phyloP scores from a whole-genome alignment of 2,113 vertebrate species.

The Python bivittatus region DNA sequence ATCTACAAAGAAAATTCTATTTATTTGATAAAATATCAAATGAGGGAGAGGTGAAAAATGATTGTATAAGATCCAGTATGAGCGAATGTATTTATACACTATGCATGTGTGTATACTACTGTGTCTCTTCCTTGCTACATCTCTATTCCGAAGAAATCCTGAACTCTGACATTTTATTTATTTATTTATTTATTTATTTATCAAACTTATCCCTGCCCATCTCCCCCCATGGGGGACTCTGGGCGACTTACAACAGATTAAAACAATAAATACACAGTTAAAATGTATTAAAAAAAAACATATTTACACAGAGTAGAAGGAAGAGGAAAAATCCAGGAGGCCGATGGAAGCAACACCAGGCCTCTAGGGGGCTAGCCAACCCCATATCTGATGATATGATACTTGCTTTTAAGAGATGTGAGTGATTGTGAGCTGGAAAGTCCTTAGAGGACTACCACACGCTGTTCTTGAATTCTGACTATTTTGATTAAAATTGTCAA shows the following conservation, averaged over 20 bases:
- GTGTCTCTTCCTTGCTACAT: not conserved
- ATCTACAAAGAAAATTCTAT: not conserved
- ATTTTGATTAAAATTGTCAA: not conserved
- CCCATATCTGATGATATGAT: too few species aligned
- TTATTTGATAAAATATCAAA: not conserved
- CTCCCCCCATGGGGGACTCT: too few species aligned
- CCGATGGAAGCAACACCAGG: too few species aligned
- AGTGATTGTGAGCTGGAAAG: rapidly evolving
- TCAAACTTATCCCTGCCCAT: too few species aligned
- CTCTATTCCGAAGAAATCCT: not conserved
- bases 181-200: too few species aligned
- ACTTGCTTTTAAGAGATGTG: not conserved
- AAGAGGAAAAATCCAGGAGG: too few species aligned
- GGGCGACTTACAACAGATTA: too few species aligned
- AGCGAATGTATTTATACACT: not conserved
- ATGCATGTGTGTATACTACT: not conserved
- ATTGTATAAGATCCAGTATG: not conserved
- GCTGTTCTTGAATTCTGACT: not conserved
- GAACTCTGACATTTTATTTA: too few species aligned
- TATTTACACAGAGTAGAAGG: too few species aligned
- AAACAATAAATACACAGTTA: too few species aligned
- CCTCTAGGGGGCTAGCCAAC: too few species aligned
- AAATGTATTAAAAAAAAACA: too few species aligned
- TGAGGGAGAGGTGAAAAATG: not conserved
- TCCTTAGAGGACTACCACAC: not conserved